Evolutionary conservation across 2,113 vertebrate species (phyloP).

Genomic region (Caranx melampygus): DNA sequence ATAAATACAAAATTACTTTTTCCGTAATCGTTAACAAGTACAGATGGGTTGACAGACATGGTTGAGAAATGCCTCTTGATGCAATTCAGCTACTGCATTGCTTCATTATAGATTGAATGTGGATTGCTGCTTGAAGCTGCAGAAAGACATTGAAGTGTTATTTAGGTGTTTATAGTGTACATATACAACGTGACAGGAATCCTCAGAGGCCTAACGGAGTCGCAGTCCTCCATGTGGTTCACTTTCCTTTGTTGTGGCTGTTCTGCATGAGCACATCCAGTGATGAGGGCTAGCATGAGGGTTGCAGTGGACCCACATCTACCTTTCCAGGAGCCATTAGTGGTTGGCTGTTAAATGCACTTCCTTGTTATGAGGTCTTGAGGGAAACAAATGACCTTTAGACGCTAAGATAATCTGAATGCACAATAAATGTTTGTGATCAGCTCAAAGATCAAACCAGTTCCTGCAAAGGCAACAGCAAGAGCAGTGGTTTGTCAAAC

Average conservation of each 20-base stretch:
- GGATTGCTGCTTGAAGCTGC: conserved; percentile 10
- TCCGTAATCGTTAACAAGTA: conserved; percentile 23
- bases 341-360: conserved; percentile 7
- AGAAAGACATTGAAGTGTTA: conserved; percentile 3
- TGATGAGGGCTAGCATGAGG: conserved; percentile 1
- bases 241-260: conserved; percentile 35
- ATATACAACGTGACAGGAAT: conserved; percentile 46
- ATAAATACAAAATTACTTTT: background rate
- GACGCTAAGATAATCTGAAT: background rate
- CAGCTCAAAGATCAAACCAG: background rate
- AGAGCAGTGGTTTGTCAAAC: background rate
- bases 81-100: background rate
- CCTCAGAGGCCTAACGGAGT: conserved; percentile 13
- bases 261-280: conserved; percentile 41
- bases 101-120: conserved; percentile 10
- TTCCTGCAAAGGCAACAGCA: background rate
- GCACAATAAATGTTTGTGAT: background rate
- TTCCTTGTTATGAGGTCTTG: background rate
- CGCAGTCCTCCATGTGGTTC: conserved; percentile 6
- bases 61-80: background rate
- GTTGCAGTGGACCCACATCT: conserved; percentile 3
- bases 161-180: conserved; percentile 66
- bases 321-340: conserved; percentile 27
- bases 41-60: background rate
- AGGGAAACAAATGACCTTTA: conserved; percentile 22